Conservation (phyloP, 2,113 vertebrate species). For the Malaclemys terrapin region DNA sequence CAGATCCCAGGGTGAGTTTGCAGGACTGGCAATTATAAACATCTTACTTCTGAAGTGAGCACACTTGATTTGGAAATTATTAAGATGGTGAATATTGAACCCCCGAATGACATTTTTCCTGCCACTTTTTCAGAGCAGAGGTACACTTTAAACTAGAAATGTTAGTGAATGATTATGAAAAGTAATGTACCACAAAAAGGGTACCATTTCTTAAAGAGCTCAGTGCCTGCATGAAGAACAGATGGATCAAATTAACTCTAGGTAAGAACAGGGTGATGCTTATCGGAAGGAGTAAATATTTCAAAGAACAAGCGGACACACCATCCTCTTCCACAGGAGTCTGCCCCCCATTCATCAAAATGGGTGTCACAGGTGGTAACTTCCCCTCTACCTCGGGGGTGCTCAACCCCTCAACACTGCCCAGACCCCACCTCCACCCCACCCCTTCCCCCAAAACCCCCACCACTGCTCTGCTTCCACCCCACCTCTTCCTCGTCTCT, state of each 20-base stretch:
- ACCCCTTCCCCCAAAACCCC: too few relatives aligned
- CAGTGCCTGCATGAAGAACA: neutral
- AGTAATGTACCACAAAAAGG: neutral
- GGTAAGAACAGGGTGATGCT: neutral
- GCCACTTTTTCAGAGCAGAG: neutral
- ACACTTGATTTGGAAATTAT: neutral
- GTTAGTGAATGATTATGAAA: neutral
- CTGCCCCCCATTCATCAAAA: neutral
- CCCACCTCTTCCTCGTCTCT: too few relatives aligned
- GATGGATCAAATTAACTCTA: neutral
- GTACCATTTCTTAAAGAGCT: neutral
- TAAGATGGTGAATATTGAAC: neutral
- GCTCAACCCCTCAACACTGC: too few relatives aligned
- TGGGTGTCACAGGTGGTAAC: too few relatives aligned
- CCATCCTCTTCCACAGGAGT: accelerated
- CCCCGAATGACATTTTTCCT: neutral
- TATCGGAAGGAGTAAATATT: neutral
- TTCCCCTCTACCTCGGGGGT: too few relatives aligned
- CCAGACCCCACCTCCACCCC: too few relatives aligned
- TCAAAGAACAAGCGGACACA: neutral
- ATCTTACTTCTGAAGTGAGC: neutral
- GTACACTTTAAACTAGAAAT: neutral
- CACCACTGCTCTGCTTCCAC: too few relatives aligned
- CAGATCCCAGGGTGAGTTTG: neutral
- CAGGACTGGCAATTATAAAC: neutral